Percentiles rank a stretch among this genome's conserved stretches.
phyloP scores from a whole-genome alignment of 2,797 vertebrate species.

The Acanthiza pusilla region DNA sequence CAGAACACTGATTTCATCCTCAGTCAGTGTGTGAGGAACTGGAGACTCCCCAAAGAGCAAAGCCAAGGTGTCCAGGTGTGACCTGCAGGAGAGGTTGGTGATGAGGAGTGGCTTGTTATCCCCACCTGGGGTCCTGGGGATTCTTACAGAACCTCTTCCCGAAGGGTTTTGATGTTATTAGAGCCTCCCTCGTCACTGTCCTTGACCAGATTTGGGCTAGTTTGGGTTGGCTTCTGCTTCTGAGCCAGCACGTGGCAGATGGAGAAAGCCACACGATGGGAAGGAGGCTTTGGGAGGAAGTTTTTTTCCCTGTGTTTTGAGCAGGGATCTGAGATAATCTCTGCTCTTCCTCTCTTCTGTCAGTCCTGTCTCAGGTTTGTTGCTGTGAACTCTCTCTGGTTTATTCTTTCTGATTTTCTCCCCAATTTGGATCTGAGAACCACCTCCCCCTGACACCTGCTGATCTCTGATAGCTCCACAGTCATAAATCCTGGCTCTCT shows the following conservation, averaged over 20 bases:
- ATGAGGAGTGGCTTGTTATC: not conserved
- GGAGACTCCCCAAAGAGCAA: not conserved
- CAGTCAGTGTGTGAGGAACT: no score
- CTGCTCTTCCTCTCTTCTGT: not conserved
- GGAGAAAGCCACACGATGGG: not conserved
- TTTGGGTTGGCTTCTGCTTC: not conserved
- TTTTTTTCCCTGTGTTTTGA: not conserved
- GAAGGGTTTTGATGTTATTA: not conserved
- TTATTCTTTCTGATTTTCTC: not conserved
- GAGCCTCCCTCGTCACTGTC: accelerated
- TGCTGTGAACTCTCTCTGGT: not conserved
- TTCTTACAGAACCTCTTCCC: not conserved
- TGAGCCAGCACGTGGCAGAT: not conserved
- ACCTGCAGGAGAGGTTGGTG: accelerated
- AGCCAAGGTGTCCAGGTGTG: not conserved
- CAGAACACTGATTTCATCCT: not conserved
- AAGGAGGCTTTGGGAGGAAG: not conserved
- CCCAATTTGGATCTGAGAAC: constrained; percentile 12
- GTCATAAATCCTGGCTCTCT: constrained; percentile 23
- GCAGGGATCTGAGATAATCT: not conserved
- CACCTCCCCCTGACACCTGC: constrained; percentile 33
- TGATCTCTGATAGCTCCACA: constrained; percentile 9
- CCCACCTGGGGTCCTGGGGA: not conserved
- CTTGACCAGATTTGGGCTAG: not conserved
- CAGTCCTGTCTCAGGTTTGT: constrained; percentile 15